Percentiles rank a stretch among this genome's conserved stretches.
phyloP scores from a whole-genome alignment of 2,113 vertebrate species.

The Cnemophilus loriae region DNA sequence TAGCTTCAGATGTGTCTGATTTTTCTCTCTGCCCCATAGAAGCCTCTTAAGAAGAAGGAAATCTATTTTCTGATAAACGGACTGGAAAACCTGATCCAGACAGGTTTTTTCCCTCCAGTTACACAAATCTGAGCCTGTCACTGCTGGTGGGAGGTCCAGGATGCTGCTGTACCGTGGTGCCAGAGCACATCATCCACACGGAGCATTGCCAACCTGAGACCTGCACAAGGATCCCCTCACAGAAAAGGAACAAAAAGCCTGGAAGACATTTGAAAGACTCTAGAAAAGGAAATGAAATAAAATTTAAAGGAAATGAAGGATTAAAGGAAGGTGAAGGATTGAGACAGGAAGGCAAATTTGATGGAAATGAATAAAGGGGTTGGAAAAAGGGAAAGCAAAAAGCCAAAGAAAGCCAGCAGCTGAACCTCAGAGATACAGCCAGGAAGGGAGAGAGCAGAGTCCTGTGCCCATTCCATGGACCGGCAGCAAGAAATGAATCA shows the following conservation, averaged over 20 bases:
- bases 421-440: rapidly evolving
- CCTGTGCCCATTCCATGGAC: neutral
- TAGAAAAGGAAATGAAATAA: neutral
- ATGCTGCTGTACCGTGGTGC: neutral
- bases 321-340: neutral
- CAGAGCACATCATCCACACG: neutral
- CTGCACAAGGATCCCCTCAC: neutral
- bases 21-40: neutral
- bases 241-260: neutral
- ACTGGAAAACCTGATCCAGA: neutral
- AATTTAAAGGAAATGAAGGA: neutral
- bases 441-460: neutral
- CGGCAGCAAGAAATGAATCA: neutral
- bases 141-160: neutral
- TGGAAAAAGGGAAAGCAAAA: neutral
- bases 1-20: neutral
- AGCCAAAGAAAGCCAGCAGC: neutral
- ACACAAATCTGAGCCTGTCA: neutral
- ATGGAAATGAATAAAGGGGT: neutral
- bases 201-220: neutral
- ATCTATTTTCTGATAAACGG: neutral
- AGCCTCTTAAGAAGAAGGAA: neutral
- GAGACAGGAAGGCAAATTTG: neutral
- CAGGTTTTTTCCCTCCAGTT: neutral
- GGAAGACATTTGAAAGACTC: neutral